Conservation (phyloP, 2,888 invertebrate species). For the Dysmachus trigonus region DNA sequence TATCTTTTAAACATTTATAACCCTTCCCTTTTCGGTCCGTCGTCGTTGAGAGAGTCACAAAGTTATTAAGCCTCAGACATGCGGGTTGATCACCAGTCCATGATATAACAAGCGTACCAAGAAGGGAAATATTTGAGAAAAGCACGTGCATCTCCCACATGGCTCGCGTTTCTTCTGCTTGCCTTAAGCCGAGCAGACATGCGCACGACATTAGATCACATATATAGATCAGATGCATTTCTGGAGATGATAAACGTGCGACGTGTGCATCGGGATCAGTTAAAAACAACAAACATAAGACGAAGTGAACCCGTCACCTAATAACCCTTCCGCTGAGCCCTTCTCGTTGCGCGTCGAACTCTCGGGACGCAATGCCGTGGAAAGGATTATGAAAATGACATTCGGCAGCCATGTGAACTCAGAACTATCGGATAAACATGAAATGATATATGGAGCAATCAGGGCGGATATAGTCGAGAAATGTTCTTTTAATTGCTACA, state of each 20-base stretch:
- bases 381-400: neutral
- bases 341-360: neutral
- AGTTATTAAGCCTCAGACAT: neutral
- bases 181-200: neutral
- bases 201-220: neutral
- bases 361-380: neutral
- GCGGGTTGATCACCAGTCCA: neutral
- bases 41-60: neutral
- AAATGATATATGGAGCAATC: neutral
- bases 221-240: neutral
- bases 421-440: neutral
- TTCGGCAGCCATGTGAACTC: neutral
- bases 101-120: neutral
- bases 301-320: neutral
- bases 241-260: neutral
- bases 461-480: neutral
- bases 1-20: neutral
- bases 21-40: neutral
- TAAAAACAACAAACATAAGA: neutral
- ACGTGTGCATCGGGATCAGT: conserved; percentile 9
- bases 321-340: neutral
- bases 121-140: neutral
- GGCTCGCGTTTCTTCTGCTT: neutral
- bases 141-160: conserved; percentile 4
- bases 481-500: neutral